Conservation (phyloP, 2,113 vertebrate genomes). For the Pachyramphus minor region DNA sequence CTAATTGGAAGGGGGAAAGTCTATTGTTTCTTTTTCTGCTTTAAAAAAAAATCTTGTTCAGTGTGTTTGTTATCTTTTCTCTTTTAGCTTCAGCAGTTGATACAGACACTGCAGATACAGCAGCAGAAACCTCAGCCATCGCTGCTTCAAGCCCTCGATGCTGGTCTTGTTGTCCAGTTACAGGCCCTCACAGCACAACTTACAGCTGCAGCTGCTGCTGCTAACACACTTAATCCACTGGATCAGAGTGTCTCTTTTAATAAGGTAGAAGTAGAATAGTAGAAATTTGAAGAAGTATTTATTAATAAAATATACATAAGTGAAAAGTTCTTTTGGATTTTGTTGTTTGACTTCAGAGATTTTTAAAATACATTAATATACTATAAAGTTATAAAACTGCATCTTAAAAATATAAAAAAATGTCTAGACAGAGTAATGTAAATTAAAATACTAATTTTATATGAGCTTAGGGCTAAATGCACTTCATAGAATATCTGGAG, state of each 20-base stretch:
- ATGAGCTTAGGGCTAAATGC: neutral
- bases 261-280: slow-evolving; percentile 79
- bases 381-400: neutral
- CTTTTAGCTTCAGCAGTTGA: slow-evolving; percentile 91
- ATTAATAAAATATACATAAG: neutral
- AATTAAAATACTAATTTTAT: neutral
- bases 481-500: neutral
- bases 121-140: slow-evolving; percentile 98
- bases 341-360: neutral
- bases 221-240: slow-evolving; percentile 91
- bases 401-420: neutral
- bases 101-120: slow-evolving; percentile 95
- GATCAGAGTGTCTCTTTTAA: slow-evolving; percentile 96
- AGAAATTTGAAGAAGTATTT: neutral
- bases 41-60: neutral
- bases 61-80: neutral
- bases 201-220: slow-evolving; percentile 91
- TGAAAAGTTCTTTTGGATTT: neutral
- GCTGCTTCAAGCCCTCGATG: slow-evolving; percentile 93
- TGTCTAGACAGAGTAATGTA: neutral
- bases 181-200: slow-evolving; percentile 97
- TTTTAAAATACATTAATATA: neutral
- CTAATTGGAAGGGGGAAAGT: neutral
- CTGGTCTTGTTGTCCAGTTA: slow-evolving; percentile 93
- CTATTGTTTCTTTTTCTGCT: neutral